phyloP scores from a whole-genome alignment of 92 coral and sea anemone genomes.

The Palythoa heliodiscus region DNA sequence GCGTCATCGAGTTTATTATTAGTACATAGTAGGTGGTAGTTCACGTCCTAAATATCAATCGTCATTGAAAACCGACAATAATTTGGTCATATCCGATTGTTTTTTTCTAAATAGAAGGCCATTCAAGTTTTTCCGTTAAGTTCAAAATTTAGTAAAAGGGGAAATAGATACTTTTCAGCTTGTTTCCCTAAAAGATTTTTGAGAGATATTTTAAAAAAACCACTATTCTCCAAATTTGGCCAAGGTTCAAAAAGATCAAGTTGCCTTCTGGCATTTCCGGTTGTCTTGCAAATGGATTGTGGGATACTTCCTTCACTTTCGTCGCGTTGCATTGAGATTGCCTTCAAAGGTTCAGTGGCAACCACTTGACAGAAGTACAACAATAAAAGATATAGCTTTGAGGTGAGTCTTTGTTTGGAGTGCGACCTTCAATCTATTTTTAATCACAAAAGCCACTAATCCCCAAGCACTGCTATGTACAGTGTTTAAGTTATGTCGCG shows the following conservation, averaged over 20 bases:
- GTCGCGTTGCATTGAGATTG: not conserved
- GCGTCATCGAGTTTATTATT: not conserved
- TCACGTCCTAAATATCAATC: not conserved
- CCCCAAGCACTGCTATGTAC: conserved; percentile 26
- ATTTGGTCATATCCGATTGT: not conserved
- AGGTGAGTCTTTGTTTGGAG: conserved; percentile 28
- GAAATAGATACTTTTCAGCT: not conserved
- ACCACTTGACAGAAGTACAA: conserved; percentile 15
- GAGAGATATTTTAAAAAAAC: too few relatives aligned
- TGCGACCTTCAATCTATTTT: conserved; percentile 19
- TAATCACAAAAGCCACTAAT: conserved; percentile 19
- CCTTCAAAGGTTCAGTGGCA: conserved; percentile 14
- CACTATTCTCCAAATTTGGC: not conserved
- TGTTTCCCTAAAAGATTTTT: not conserved
- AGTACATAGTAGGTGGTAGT: too few relatives aligned
- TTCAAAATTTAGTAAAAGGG: not conserved
- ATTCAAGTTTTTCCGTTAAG: not conserved
- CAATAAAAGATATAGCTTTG: conserved; percentile 1
- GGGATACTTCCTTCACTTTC: conserved; percentile 35
- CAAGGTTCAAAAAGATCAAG: not conserved
- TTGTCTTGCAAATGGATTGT: conserved; percentile 6
- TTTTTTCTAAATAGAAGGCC: not conserved
- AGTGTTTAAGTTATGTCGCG: conserved; percentile 11
- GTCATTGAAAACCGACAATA: not conserved
- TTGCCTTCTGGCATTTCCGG: conserved; percentile 35